phyloP scores from a whole-genome alignment of 2,888 invertebrate genomes.

The Rhingia rostrata region DNA sequence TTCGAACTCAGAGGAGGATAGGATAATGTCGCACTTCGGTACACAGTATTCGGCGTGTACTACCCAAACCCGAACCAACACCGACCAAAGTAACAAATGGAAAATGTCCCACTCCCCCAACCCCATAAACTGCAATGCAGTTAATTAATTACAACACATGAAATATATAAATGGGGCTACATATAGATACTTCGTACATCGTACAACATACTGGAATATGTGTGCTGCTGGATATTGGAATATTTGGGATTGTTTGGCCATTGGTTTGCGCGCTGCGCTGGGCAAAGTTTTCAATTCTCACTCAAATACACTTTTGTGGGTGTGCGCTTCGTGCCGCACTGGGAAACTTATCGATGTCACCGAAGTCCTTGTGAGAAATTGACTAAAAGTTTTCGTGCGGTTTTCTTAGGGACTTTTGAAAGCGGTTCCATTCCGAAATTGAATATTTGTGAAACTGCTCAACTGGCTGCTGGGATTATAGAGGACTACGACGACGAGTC shows the following conservation, averaged over 20 bases:
- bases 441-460: conserved; percentile 61
- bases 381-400: conserved; percentile 70
- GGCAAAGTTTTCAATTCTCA: conserved; percentile 58
- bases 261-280: conserved; percentile 37
- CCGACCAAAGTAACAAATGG: conserved; percentile 56
- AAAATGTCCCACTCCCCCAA: conserved; percentile 39
- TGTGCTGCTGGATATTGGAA: conserved; percentile 65
- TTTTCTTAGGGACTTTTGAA: conserved; percentile 53
- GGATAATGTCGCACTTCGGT: conserved; percentile 56
- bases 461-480: conserved; percentile 57
- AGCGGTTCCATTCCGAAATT: conserved; percentile 62
- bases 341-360: conserved; percentile 67
- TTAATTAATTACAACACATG: conserved; percentile 74
- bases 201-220: conserved; percentile 25
- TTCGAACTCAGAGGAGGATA: conserved; percentile 49
- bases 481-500: conserved; percentile 30
- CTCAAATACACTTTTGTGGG: conserved; percentile 51
- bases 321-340: conserved; percentile 1
- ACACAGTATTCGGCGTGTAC: conserved; percentile 25
- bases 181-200: conserved; percentile 9
- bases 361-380: conserved; percentile 69
- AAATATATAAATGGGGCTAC: conserved; percentile 63
- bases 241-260: conserved; percentile 71
- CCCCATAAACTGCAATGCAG: conserved; percentile 68
- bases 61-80: conserved; percentile 18